Base-by-base conservation (phyloP, 2,888 invertebrate genomes). In the Miltochrista miniata region DNA sequence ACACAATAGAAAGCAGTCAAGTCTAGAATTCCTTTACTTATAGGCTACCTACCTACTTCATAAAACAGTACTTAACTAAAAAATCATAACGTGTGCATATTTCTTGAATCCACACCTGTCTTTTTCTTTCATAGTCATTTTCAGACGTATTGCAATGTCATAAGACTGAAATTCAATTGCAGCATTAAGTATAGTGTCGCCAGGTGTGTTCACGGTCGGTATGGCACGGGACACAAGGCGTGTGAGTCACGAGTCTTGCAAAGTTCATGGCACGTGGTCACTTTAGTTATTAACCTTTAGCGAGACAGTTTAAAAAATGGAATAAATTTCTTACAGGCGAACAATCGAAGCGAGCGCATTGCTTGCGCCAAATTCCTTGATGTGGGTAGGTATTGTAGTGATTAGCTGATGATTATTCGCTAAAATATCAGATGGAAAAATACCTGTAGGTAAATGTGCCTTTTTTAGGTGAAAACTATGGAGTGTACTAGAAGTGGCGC, bases 121-220 rank as follows among this genome's bases (percentile, higher is more conserved):
- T 24, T 34, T 33, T 12, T 29, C 34, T 2, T 15, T 14, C 1
- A 12, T n/a, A 31, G 11, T n/a, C 14, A 45, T 24, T 54, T n/a
- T 18, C 8, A 51, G 59, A 54, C 40, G 13, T 64, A 61, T 33
- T 0, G 0, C 0, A 12, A 36, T 0, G 0, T 0, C 0, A 3
- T 60, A 41, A 24, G 30, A 40, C 39, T 1, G 15, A 42, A 36
- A 37, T 30, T 59, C 10, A 40, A 41, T n/a, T 48, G 31, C 9
- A 3, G 9, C 10, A 1, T 2, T 9, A n/a, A 9, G 29, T n/a
- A 13, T 61, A 64, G 54, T 53, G 54, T 73, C 66, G 58, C 87
- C 87, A 87, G 87, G 88, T 89, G 88, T 59, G 62, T 79, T 83
- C 72, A 87, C 78, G 86, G 63, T 84, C 73, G 81, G 83, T 83